phyloP scores from a whole-genome alignment of 2,113 vertebrate genomes.

The Acrocephalus arundinaceus region DNA sequence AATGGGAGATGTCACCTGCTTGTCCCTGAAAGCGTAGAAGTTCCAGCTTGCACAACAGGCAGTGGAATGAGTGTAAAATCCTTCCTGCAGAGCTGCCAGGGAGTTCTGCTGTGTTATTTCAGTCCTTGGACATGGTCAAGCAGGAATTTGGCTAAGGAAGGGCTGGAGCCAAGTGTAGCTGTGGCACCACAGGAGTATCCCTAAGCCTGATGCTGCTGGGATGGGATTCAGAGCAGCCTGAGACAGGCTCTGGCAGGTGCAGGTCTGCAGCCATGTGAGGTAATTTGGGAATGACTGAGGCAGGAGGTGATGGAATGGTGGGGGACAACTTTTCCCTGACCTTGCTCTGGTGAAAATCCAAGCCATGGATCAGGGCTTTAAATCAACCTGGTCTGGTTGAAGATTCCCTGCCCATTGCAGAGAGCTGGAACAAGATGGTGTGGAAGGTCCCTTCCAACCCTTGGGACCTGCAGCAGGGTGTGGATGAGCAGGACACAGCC shows the following conservation, averaged over 20 bases:
- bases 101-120: background rate
- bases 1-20: background rate
- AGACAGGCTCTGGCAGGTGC: too few relatives aligned
- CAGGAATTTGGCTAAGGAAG: background rate
- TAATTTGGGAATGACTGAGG: too few relatives aligned
- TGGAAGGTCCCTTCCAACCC: background rate
- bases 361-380: background rate
- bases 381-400: background rate
- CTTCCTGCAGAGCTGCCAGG: background rate
- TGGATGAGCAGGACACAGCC: background rate
- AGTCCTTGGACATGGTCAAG: background rate
- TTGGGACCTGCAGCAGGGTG: background rate
- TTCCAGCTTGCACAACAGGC: background rate
- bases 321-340: background rate
- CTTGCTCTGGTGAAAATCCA: background rate
- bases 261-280: too few relatives aligned
- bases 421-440: background rate
- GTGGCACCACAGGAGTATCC: too few relatives aligned
- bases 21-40: fast-evolving
- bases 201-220: too few relatives aligned
- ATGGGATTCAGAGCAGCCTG: too few relatives aligned
- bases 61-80: background rate
- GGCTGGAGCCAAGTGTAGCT: background rate
- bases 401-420: background rate
- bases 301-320: background rate